A percentile compares a stretch with the other conserved stretches of the same genome.
These are phyloP conservation scores for Drosophila infuscata DNA, from an alignment of 2,888 invertebrate species.

Conservation along the genomic window DNA sequence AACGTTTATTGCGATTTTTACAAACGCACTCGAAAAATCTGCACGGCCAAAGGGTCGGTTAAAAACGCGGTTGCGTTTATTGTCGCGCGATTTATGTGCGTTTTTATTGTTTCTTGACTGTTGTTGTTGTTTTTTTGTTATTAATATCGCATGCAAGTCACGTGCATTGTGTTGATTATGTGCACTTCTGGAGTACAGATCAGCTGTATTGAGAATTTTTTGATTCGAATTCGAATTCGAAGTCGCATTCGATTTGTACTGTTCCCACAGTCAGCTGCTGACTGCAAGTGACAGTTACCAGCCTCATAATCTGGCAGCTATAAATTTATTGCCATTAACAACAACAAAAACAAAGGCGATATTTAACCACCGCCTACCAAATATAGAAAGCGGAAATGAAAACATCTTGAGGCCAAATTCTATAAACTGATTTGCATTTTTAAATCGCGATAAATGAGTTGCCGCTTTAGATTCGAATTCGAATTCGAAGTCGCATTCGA, in stretches of 20 bases:
- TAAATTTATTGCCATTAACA: constrained; percentile 54
- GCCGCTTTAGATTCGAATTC: constrained; percentile 16
- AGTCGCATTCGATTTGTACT: no score
- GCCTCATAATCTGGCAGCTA: constrained; percentile 71
- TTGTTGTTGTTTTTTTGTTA: background rate
- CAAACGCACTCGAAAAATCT: constrained; percentile 79
- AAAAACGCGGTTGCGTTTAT: constrained; percentile 33
- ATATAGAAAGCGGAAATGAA: constrained; percentile 68
- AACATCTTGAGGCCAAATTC: constrained; percentile 75
- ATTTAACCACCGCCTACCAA: constrained; percentile 52
- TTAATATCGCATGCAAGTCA: constrained; percentile 13
- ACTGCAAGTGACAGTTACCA: constrained; percentile 73
- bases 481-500: no score
- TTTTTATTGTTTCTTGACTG: background rate
- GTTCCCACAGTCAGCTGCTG: constrained; percentile 20
- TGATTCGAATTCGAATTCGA: background rate
- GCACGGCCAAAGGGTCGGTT: constrained; percentile 2
- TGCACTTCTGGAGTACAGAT: background rate
- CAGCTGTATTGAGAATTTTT: background rate
- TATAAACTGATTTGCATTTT: constrained; percentile 78
- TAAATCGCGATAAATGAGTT: constrained; percentile 65
- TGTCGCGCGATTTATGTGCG: constrained; percentile 36
- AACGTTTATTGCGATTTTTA: constrained; percentile 84
- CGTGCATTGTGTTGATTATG: constrained; percentile 7
- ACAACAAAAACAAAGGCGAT: constrained; percentile 10